These are phyloP conservation scores for Phengaris alcon DNA, from an alignment of 2,888 invertebrate genomes.

Conservation along the genomic window DNA sequence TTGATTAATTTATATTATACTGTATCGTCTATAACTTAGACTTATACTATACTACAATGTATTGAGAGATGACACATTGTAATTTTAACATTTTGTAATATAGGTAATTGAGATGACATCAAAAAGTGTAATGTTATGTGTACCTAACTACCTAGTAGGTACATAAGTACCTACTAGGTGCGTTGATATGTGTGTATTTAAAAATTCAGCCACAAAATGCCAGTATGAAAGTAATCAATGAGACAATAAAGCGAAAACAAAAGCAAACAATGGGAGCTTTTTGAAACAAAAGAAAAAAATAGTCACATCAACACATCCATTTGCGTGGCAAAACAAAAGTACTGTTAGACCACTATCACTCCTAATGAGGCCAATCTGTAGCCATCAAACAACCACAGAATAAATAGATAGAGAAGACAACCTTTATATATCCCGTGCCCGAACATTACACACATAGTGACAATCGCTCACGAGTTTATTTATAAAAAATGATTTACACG, in stretches of 20 bases:
- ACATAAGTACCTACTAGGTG: neutral
- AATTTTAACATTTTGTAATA: no score
- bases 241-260: constrained; percentile 16
- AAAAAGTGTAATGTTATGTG: no score
- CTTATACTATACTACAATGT: no score
- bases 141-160: no score
- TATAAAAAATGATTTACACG: no score
- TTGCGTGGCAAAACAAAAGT: constrained; percentile 54
- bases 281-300: constrained; percentile 26
- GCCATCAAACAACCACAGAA: constrained; percentile 58
- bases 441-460: neutral
- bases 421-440: neutral
- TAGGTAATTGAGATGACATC: no score
- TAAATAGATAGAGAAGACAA: neutral
- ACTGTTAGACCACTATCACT: constrained; percentile 71
- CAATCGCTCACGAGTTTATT: no score
- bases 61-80: no score
- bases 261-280: constrained; percentile 22
- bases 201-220: neutral
- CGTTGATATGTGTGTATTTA: neutral
- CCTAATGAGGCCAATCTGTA: constrained; percentile 74
- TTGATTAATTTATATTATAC: no score
- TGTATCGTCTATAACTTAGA: no score
- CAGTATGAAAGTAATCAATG: constrained; percentile 3
- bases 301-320: constrained; percentile 29